Base-by-base conservation (phyloP, 1,140 invertebrate genomes). In the Drosophila santomea region DNA sequence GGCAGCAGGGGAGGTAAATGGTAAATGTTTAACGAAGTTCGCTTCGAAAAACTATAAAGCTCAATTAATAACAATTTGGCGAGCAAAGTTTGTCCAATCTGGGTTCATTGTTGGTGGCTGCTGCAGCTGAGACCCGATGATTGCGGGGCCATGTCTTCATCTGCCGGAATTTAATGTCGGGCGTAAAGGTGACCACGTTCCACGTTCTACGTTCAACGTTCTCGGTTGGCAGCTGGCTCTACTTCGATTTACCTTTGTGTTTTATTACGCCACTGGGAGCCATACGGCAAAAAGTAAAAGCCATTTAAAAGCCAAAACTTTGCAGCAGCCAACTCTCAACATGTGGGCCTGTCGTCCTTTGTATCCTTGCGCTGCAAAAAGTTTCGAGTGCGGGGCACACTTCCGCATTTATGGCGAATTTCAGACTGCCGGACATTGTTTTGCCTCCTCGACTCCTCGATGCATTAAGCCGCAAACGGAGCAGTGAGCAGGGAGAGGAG, bases 231-330 rank as follows among this genome's bases (percentile, higher is more conserved):
- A 25, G 25, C 62, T 80, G 63, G 48, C 71, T 67, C 67, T 76
- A 78, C 84, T 89, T 88, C 84, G 84, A 88, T 88, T 80, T 88
- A 88, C 84, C 84, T 88, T 89, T 84, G 77, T 80, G 79, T 89
- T 89, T 89, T 89, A 89, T 89, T 82, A 78, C 66, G 80, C 84
- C 85, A 84, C 80, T 84, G 84, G 84, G 84, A 89, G 84, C 80
- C 84, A 89, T 89, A 68, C 80, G 68, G 77, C 77, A 80, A 80
- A 80, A 84, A 89, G 84, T 89, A 89, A 89, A 89, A 89, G 85
- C 84, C 84, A 89, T 89, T 89, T 89, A 84, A 89, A 89, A 89
- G 77, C 84, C 84, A 74, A 89, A 88, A 88, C 76, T 88, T 88
- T 88, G 47, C 61, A 14, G 14, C 71, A 72, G 63, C 83, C 76